These are phyloP conservation scores for Oreochromis aureus DNA, from an alignment of 2,113 vertebrate species.

Conservation along the genomic window DNA sequence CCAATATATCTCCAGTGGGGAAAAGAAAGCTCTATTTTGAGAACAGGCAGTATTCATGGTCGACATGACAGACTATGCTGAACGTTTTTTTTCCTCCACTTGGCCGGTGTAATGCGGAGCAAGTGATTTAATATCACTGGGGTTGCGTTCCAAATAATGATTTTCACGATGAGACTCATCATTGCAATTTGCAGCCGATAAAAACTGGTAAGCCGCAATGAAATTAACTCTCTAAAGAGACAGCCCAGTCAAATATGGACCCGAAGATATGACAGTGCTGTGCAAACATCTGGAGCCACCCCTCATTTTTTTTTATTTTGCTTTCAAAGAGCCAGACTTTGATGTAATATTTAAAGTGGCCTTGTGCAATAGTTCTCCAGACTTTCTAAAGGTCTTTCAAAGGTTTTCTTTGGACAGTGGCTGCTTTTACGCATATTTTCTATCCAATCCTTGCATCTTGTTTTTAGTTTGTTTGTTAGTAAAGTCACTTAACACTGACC, in stretches of 20 bases:
- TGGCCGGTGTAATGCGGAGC: background rate
- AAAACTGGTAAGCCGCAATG: background rate
- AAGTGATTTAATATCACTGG: background rate
- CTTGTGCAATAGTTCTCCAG: background rate
- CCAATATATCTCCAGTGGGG: constrained; percentile 6
- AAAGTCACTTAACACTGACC: background rate
- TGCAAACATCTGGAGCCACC: background rate
- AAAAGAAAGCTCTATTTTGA: constrained; percentile 21
- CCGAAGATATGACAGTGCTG: background rate
- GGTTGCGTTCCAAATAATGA: background rate
- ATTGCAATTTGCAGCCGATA: background rate
- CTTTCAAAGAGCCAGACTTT: background rate
- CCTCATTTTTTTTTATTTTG: rapidly evolving
- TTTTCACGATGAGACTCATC: background rate
- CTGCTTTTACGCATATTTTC: background rate
- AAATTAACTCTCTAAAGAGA: background rate
- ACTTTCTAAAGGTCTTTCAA: background rate
- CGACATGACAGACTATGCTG: background rate
- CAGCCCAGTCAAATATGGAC: background rate
- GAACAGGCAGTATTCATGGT: background rate
- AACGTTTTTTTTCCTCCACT: background rate
- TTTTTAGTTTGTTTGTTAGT: background rate
- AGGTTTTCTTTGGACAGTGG: background rate
- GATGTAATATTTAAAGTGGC: background rate
- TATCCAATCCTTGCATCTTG: background rate